Base-by-base conservation (phyloP, 2,888 invertebrate genomes). In the Oxytorus armatus region DNA sequence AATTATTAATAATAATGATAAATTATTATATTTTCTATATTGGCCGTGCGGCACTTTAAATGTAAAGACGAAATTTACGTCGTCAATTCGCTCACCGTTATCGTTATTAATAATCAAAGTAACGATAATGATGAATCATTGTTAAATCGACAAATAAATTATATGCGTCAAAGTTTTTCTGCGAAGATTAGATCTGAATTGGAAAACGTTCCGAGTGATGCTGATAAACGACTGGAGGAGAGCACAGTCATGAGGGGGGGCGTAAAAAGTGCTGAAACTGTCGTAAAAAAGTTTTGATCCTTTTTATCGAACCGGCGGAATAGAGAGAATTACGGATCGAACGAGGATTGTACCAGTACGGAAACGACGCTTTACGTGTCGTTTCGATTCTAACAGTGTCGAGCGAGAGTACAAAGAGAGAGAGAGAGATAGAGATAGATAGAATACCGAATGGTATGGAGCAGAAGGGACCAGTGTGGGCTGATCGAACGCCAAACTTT, bases 401-500 rank as follows among this genome's bases (percentile, higher is more conserved):
- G 16, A 29, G 25, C 36, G n/a, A 36, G 25, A 47, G 59, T 7
- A 47, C 18, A 59, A 36, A 21, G 70, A 65, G 68, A 23, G 53
- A 53, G 53, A 7, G 25, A 25, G 39, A 51, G 68, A 53, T 53
- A 39, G 14, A 21, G 10, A 8, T 21, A n/a, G 25, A 29, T 8
- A 11, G 53, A 29, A n/a, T n/a, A n/a, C n/a, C n/a, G n/a, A n/a
- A n/a, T n/a, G n/a, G 33, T 44, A 29, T 18, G 23, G 47, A 44
- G 29, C 42, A n/a, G n/a, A 33, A 42, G 47, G 33, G 57, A 53
- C 36, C 42, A 76, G 25, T 10, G 66, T 39, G n/a, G 57, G 44
- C 72, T 76, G 79, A 79, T 79, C 72, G 79, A 79, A 76, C 61
- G 70, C 70, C 76, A 76, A 79, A 79, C 59, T 79, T 79, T 79